A percentile compares a stretch with the other conserved stretches of the same genome.
phyloP scores from a whole-genome alignment of 2,113 vertebrate genomes.

The Eurypyga helias region DNA sequence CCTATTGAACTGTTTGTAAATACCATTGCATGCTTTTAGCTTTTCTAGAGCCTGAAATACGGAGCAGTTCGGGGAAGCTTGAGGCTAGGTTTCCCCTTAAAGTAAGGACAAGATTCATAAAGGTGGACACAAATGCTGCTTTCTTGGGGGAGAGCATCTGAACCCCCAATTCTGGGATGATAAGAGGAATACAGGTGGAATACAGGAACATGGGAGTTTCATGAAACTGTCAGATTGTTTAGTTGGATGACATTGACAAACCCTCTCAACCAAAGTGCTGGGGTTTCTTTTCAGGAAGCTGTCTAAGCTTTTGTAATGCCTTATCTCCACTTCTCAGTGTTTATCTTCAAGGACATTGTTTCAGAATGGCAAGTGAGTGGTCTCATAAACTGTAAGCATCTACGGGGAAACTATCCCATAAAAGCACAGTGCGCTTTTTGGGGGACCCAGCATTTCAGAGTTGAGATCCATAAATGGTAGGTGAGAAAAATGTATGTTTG shows the following conservation, averaged over 20 bases:
- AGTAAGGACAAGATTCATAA: not conserved
- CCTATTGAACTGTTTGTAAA: not conserved
- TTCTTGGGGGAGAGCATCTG: not conserved
- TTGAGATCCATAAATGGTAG: not conserved
- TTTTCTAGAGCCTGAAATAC: not conserved
- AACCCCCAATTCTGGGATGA: not conserved
- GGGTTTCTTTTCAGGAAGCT: not conserved
- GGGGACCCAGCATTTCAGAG: not conserved
- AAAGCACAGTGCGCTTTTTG: not conserved
- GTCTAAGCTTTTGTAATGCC: not conserved
- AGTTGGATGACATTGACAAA: not conserved
- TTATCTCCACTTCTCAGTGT: not conserved
- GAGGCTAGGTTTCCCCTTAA: not conserved
- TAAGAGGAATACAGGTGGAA: not conserved
- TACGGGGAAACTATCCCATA: not conserved
- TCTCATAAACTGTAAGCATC: not conserved
- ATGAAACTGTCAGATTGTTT: not conserved
- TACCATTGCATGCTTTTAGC: not conserved
- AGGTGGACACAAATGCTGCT: not conserved
- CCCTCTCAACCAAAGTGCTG: not conserved
- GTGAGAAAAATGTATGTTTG: not conserved
- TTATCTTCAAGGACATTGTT: not conserved
- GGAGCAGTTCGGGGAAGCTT: not conserved
- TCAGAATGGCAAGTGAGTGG: not conserved
- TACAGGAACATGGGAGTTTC: not conserved